Base-by-base conservation (phyloP, 2,888 invertebrate genomes). In the Eudasyphora cyanicolor region DNA sequence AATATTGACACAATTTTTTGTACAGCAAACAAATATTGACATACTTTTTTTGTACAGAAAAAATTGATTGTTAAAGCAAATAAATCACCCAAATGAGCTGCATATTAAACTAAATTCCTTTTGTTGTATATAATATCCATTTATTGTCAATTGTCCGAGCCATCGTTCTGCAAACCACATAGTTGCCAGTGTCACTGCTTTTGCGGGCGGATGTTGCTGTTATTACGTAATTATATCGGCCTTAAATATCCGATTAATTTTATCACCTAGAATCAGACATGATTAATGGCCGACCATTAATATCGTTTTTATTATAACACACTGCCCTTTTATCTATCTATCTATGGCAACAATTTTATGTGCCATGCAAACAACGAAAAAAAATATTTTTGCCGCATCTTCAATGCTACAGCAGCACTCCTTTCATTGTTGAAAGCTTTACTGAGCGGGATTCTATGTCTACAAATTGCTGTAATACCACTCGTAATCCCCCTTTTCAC, bases 161-260 rank as follows among this genome's bases (percentile, higher is more conserved):
- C 35, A 57, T 57, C 49, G n/a, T 51, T 73, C 14, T 14, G 57
- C 57, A 57, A 12, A 17, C n/a, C n/a, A n/a, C 14, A 2, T 19
- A 2, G 12, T 17, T 17, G 45, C 14, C n/a, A 3, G 45, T 60
- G 32, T 49, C 62, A n/a, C 8, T 60, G 17, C 12, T 70, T n/a
- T n/a, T n/a, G n/a, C n/a, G n/a, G n/a, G n/a, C n/a, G n/a, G 17
- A 12, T 38, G 14, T 57, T 5, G 29, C 19, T 74, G 29, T 62
- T 57, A 19, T 73, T 57, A 27, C 57, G 21, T 79, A 76, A 76
- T 82, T 79, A 73, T 45, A 67, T 76, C 73, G 76, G 60, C 79
- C 75, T 79, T 57, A 79, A 76, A 82, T 67, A 79, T 76, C 45
- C 75, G 57, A 82, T 82, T 71, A 82, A 73, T 82, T 79, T 79